phyloP scores from a whole-genome alignment of 2,888 invertebrate genomes.

The Cylloceria caligata region DNA sequence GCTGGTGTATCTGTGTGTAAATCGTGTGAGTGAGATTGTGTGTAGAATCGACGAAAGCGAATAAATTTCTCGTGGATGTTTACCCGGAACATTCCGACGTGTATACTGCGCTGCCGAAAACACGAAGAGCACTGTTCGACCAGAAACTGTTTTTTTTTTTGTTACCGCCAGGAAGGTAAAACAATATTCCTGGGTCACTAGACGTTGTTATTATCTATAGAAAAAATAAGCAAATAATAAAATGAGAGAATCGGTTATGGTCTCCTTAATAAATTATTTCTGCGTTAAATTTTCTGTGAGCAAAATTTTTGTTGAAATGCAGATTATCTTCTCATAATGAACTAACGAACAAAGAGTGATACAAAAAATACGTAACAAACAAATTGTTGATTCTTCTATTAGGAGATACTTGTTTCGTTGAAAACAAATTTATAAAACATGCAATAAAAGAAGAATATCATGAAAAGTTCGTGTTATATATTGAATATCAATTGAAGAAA shows the following conservation, averaged over 20 bases:
- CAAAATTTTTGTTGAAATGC: neutral
- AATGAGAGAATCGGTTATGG: neutral
- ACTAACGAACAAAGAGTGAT: neutral
- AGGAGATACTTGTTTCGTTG: neutral
- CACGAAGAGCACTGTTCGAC: constrained; percentile 36
- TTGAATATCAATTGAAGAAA: too few relatives aligned
- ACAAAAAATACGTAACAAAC: neutral
- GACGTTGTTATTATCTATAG: constrained; percentile 1
- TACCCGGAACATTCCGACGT: constrained; percentile 51
- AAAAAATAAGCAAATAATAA: constrained; percentile 9
- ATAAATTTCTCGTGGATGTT: constrained; percentile 60
- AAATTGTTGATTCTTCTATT: too few relatives aligned
- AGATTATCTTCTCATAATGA: neutral
- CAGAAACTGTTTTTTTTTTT: constrained; percentile 23
- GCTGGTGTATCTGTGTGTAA: neutral
- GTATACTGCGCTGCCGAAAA: constrained; percentile 25
- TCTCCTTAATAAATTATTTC: neutral
- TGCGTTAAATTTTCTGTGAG: neutral
- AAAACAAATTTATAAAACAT: neutral
- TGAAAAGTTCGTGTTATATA: too few relatives aligned
- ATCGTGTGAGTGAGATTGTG: constrained; percentile 28
- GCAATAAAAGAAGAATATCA: too few relatives aligned
- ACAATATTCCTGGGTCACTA: constrained; percentile 38
- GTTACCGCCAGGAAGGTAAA: constrained; percentile 28
- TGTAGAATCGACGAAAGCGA: constrained; percentile 42